Percentiles rank a stretch among this genome's conserved stretches.
Conservation (phyloP, 2,888 invertebrate genomes). For the Chalcis sispes region DNA sequence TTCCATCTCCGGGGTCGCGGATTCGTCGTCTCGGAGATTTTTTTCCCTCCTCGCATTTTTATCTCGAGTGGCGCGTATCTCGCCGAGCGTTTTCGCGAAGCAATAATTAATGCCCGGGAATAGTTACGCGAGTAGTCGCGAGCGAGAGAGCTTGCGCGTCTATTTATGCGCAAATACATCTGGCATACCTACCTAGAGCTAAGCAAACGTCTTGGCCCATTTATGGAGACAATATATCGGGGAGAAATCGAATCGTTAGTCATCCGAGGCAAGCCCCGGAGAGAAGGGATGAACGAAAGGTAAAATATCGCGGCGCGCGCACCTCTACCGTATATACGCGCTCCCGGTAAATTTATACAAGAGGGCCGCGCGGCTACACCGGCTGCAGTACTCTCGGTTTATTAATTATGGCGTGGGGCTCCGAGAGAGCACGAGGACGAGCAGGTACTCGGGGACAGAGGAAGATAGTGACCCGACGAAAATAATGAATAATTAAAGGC, state of each 20-base stretch:
- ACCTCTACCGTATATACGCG: not conserved
- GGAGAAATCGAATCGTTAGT: slow-evolving; percentile 20
- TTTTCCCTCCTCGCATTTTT: not conserved
- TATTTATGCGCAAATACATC: slow-evolving; percentile 13
- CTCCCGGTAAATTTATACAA: too few species aligned
- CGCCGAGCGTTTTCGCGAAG: slow-evolving; percentile 5
- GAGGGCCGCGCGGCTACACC: not conserved
- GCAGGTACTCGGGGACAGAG: too few species aligned
- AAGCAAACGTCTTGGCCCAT: not conserved
- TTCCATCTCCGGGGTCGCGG: slow-evolving; percentile 1
- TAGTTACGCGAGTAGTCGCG: not conserved
- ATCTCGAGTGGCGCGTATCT: not conserved
- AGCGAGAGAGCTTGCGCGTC: not conserved
- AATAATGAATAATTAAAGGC: not conserved
- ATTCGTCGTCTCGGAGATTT: not conserved
- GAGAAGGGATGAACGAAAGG: not conserved
- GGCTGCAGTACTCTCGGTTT: too few species aligned
- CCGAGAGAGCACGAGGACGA: not conserved
- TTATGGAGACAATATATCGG: slow-evolving; percentile 23
- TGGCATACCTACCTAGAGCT: not conserved
- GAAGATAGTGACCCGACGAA: too few species aligned
- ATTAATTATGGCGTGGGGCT: slow-evolving; percentile 20
- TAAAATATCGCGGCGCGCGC: not conserved
- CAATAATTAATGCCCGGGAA: slow-evolving; percentile 39
- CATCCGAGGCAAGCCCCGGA: not conserved